Evolutionary conservation across 2,888 invertebrate genomes (phyloP), one percentile per base, ranked within the genome.

Genomic region (Keiferia lycopersicella): DNA sequence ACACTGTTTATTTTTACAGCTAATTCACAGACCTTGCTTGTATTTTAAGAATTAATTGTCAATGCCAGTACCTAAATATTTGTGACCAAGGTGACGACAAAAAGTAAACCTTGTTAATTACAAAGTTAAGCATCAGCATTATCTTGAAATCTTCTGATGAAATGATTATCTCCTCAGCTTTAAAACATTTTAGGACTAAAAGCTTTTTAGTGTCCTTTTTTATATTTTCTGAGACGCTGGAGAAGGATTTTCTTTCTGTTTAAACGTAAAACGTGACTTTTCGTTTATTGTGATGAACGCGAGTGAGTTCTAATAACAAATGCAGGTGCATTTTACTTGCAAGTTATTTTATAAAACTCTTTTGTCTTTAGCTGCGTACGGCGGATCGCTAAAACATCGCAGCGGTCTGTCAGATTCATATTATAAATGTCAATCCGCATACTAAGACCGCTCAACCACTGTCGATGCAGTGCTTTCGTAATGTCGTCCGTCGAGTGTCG

Each of bases 201-300:
- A 56, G 56, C 26, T 56, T 56, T 26, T n/a, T 56, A 30, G 56
- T 56, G 30, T 51, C 12, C 51, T 18, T 11, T n/a, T 12, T 12
- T 18, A 20, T 51, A 20, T 51, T 51, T 20, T 12, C 18, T 51
- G 22, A 51, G 51, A 20, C 12, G 20, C 20, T 51, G 20, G 20
- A 51, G 16, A 50, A 50, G 50, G 1, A 12, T 51, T 22, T 22
- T 51, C 51, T 51, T 51, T 11, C 22, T 12, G 18, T 51, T 18
- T 7, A 51, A 51, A 51, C 18, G 22, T 51, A 20, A 20, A 51
- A 51, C 18, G 51, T 51, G 22, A 20, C 20, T 12, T 12, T 22
- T 1, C 22, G 51, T 51, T 51, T 51, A 51, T 51, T 51, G 20
- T 22, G 20, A 51, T 12, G 20, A 20, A 12, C 22, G 51, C 18